Percentiles rank a stretch among this genome's conserved stretches.
Evolutionary conservation across 1,140 invertebrate species (phyloP).

Genomic region (Neodiprion pinetum): DNA sequence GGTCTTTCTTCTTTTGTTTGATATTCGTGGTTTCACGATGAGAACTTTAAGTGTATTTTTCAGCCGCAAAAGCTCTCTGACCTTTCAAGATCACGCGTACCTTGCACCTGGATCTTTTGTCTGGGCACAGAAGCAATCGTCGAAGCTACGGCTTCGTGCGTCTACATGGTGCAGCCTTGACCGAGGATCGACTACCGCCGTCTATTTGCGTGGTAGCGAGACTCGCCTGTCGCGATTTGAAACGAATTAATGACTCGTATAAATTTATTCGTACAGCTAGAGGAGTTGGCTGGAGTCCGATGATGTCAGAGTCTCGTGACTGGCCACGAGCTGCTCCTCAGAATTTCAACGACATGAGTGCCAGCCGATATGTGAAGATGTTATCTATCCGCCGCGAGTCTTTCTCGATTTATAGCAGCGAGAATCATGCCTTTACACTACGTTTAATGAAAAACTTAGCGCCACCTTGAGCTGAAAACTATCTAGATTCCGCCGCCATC

Average conservation of each 20-base stretch:
- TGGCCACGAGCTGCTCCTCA: background rate
- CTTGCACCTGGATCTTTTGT: no score
- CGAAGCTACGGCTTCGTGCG: no score
- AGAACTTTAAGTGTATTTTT: no score
- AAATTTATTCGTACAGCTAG: conserved; percentile 1
- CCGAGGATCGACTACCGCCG: background rate
- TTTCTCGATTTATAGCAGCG: background rate
- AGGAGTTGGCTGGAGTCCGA: background rate
- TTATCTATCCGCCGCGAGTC: background rate
- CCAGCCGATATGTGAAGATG: background rate
- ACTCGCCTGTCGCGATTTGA: background rate
- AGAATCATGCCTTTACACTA: no score
- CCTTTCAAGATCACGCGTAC: no score
- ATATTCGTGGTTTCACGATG: no score
- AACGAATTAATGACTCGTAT: background rate
- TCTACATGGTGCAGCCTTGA: background rate
- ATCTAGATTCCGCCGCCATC: background rate
- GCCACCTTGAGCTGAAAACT: background rate
- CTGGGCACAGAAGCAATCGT: no score
- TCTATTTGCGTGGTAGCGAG: background rate
- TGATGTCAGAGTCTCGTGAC: background rate
- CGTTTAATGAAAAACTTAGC: background rate
- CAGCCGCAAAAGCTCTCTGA: no score
- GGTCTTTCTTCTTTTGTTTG: no score
- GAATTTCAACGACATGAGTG: background rate